Conservation (phyloP, 2,797 vertebrate genomes). For the Microctenopoma steveboyesi region DNA sequence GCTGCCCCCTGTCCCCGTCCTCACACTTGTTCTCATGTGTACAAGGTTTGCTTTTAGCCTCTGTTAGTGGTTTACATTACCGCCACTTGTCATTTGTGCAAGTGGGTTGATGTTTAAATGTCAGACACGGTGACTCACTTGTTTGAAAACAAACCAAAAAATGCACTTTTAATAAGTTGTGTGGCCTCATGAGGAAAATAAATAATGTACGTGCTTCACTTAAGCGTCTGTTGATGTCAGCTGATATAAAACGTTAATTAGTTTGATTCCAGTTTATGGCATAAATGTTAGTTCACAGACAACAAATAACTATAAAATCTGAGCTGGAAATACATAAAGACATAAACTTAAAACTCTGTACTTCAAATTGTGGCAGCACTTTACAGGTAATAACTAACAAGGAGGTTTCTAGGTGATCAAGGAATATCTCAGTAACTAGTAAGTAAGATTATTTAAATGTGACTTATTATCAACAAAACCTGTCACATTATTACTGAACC, state of each 20-base stretch:
- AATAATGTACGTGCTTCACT: neutral
- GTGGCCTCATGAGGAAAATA: neutral
- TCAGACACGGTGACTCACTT: constrained; percentile 33
- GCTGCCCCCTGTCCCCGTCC: neutral
- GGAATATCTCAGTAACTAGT: no score
- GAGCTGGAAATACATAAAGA: no score
- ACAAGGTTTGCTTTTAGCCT: neutral
- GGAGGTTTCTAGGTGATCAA: no score
- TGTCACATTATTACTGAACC: no score
- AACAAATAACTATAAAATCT: no score
- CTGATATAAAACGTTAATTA: neutral
- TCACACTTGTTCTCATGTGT: neutral
- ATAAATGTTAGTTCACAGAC: no score
- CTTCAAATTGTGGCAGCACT: no score
- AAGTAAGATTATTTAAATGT: no score
- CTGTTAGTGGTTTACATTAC: neutral
- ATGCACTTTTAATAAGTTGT: constrained; percentile 1
- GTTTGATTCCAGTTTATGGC: no score
- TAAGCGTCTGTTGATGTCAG: neutral
- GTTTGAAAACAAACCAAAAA: constrained; percentile 15
- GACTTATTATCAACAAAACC: no score
- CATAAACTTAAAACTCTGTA: no score
- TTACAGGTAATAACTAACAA: no score
- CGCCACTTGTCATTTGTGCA: constrained; percentile 20
- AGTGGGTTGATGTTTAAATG: constrained; percentile 43